These are phyloP conservation scores for Rhinopomastus cyanomelas DNA, from an alignment of 2,113 vertebrate species.

Conservation along the genomic window DNA sequence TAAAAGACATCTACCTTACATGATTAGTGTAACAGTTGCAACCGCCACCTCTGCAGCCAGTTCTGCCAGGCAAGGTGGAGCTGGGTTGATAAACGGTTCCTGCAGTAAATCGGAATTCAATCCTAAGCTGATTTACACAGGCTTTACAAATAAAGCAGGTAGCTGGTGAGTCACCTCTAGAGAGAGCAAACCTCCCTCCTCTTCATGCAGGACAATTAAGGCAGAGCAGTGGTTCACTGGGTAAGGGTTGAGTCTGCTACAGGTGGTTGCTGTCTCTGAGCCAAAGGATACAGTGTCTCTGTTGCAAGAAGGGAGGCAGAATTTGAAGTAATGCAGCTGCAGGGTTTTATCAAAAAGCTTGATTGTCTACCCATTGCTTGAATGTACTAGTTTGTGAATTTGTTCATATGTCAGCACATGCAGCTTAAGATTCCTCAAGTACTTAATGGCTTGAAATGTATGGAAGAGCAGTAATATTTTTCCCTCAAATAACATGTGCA, in stretches of 20 bases:
- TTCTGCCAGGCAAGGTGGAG: not conserved
- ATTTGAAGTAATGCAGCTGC: not conserved
- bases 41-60: not conserved
- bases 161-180: not conserved
- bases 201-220: accelerated
- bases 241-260: not conserved
- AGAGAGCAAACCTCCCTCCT: not conserved
- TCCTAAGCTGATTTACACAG: not conserved
- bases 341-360: not conserved
- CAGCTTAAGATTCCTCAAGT: not conserved
- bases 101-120: not conserved
- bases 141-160: not conserved
- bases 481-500: not conserved
- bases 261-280: not conserved
- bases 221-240: not conserved
- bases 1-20: not conserved
- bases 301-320: not conserved
- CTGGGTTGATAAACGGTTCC: not conserved
- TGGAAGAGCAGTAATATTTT: not conserved
- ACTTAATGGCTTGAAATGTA: not conserved
- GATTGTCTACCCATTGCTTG: not conserved
- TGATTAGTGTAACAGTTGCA: not conserved
- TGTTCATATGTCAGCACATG: not conserved
- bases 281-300: not conserved
- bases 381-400: not conserved